Evolutionary conservation across 1,140 invertebrate genomes (phyloP).

Genomic region (Temnothorax nylanderi): DNA sequence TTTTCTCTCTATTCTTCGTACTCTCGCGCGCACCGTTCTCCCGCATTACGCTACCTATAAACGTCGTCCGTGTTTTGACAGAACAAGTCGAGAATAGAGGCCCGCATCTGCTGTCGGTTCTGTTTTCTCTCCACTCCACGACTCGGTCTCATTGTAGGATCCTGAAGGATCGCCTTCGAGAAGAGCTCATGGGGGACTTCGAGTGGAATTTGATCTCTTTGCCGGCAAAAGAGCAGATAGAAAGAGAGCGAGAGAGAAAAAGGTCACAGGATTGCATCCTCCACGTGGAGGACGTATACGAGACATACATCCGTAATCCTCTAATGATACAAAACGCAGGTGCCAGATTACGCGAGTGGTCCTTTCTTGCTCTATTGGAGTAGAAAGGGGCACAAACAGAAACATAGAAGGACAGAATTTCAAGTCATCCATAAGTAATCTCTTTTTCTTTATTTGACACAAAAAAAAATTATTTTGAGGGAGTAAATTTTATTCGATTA

Average conservation of each 20-base stretch:
- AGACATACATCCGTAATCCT: slow-evolving; percentile 68
- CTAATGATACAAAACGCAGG: slow-evolving; percentile 76
- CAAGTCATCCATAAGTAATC: neutral
- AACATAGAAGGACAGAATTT: neutral
- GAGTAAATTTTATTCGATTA: neutral
- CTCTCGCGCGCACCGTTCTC: slow-evolving; percentile 10
- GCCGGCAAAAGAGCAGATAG: slow-evolving; percentile 25
- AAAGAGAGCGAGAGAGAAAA: slow-evolving; percentile 6
- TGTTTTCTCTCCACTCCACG: slow-evolving; percentile 56
- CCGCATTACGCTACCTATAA: slow-evolving; percentile 3
- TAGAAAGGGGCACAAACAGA: neutral
- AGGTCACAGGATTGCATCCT: slow-evolving; percentile 6
- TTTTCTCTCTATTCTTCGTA: slow-evolving; percentile 31
- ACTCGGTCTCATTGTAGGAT: slow-evolving; percentile 54
- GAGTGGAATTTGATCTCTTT: slow-evolving; percentile 60
- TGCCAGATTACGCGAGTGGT: slow-evolving; percentile 69
- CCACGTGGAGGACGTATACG: slow-evolving; percentile 6
- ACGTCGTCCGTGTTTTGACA: slow-evolving; percentile 58
- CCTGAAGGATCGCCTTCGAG: slow-evolving; percentile 54
- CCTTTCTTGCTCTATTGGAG: neutral
- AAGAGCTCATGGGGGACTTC: slow-evolving; percentile 41
- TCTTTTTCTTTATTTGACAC: too few relatives aligned
- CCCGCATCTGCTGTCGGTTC: slow-evolving; percentile 55
- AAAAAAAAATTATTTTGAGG: neutral
- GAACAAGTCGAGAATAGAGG: slow-evolving; percentile 56